Evolutionary conservation across 2,113 vertebrate genomes (phyloP).

Genomic region (Amphiprion percula): DNA sequence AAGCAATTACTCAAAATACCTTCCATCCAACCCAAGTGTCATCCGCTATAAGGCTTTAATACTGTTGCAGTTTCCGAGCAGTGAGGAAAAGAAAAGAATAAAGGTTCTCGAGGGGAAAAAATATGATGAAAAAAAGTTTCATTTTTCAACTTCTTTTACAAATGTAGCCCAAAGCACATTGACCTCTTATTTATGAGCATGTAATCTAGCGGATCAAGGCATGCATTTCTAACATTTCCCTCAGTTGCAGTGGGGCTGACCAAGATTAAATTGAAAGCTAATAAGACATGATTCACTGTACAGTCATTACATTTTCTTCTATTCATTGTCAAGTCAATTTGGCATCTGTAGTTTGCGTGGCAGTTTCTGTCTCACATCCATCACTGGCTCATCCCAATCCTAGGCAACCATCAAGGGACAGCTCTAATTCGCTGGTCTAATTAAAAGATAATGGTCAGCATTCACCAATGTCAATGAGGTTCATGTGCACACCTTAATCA

Average conservation of each 20-base stretch:
- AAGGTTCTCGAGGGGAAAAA: background rate
- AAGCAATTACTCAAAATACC: constrained; percentile 67
- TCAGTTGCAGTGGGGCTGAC: constrained; percentile 34
- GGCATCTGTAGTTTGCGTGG: constrained; percentile 52
- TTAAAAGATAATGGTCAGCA: constrained; percentile 80
- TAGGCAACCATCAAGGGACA: constrained; percentile 58
- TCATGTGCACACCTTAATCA: constrained; percentile 70
- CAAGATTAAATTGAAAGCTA: constrained; percentile 60
- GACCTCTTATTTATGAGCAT: constrained; percentile 10
- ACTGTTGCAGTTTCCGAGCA: constrained; percentile 23
- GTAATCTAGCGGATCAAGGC: background rate
- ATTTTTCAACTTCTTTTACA: background rate
- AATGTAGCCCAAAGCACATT: background rate
- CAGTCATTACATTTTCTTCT: constrained; percentile 51
- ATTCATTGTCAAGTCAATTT: constrained; percentile 70
- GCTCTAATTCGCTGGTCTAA: constrained; percentile 67
- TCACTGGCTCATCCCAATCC: constrained; percentile 59
- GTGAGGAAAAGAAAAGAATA: constrained; percentile 2
- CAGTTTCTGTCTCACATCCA: constrained; percentile 64
- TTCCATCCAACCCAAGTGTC: constrained; percentile 23
- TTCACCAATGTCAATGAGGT: constrained; percentile 62
- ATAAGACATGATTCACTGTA: constrained; percentile 52
- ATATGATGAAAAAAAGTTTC: background rate
- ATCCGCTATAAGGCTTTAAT: constrained; percentile 10
- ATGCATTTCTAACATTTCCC: constrained; percentile 31